These are phyloP conservation scores for Tachycineta bicolor DNA, from an alignment of 2,113 vertebrate species.

Conservation along the genomic window DNA sequence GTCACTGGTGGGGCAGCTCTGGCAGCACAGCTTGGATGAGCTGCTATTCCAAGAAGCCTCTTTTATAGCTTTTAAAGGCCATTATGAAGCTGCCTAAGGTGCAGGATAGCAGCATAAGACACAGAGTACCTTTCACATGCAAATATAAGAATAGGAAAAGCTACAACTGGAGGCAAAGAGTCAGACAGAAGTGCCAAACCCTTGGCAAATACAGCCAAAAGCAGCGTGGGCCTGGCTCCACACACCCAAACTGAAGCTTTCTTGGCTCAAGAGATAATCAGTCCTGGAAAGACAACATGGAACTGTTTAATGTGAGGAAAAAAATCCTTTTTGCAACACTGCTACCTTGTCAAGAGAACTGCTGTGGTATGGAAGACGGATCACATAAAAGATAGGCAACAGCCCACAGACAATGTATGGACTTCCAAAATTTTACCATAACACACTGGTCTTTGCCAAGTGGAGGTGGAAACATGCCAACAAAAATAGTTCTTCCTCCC, in stretches of 20 bases:
- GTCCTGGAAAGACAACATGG: background rate
- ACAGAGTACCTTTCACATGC: conserved; percentile 1
- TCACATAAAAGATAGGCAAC: background rate
- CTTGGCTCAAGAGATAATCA: background rate
- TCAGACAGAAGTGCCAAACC: conserved; percentile 7
- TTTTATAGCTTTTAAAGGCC: background rate
- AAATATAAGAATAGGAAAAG: conserved; percentile 9
- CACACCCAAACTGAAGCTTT: background rate
- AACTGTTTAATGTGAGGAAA: background rate
- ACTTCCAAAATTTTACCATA: conserved; percentile 12
- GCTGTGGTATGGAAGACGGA: background rate
- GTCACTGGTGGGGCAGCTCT: background rate
- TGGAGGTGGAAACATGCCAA: background rate
- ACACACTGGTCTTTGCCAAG: background rate
- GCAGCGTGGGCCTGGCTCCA: background rate
- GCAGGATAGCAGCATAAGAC: background rate
- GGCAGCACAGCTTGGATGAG: background rate
- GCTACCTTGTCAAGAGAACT: background rate
- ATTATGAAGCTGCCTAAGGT: background rate
- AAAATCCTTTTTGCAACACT: background rate
- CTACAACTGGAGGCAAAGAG: background rate
- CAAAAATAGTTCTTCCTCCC: background rate
- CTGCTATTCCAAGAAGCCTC: background rate
- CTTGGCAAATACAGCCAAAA: background rate
- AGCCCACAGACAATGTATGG: background rate